Base-by-base conservation (phyloP, 2,797 vertebrate species). In the Mormyrops boulengeri region DNA sequence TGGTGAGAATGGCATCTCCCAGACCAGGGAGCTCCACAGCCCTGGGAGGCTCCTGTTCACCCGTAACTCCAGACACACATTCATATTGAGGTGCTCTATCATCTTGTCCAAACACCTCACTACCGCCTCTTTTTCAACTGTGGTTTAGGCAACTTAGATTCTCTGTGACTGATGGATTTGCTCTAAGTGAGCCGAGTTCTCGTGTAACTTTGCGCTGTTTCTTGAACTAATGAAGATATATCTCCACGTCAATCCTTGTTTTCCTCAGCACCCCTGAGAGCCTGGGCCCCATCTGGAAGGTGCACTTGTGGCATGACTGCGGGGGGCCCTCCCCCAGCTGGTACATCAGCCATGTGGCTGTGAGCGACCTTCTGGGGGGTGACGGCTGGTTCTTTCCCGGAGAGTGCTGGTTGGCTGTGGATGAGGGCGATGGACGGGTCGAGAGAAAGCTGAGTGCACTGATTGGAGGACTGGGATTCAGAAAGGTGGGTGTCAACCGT, bases 281-380 rank as follows among this genome's bases (percentile, higher is more conserved):
- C 53, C 94, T 97, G 90, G 97, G 97, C 14, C 89, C 92, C 0
- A 91, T 98, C 82, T 92, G 91, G 93, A 96, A 95, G 87, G 90
- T 97, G 91, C 94, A 94, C 88, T 93, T 97, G 90, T 98, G 97
- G 97, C 97, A 97, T 0, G 94, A 97, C 92, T 95, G 95, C 93
- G 91, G 91, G 1, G 97, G 97, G 52, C 85, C 91, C 2, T 95
- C 94, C 9, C 95, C 97, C 0, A 93, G 91, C 91, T 97, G 97
- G 96, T 97, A 95, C 88, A 66, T 98, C 52, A 95, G 94, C 89
- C 94, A 94, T 0, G 92, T 98, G 86, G 93, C 95, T 88, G 96
- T 97, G 57, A 94, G 92, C 88, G 95, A 97, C 92, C 88, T 95
- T 0, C 50, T 0, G 1, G 90, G 82, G 0, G 92, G 91, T 1